Evolutionary conservation across 2,888 invertebrate species (phyloP).

Genomic region (Stenolophus ochropezus): DNA sequence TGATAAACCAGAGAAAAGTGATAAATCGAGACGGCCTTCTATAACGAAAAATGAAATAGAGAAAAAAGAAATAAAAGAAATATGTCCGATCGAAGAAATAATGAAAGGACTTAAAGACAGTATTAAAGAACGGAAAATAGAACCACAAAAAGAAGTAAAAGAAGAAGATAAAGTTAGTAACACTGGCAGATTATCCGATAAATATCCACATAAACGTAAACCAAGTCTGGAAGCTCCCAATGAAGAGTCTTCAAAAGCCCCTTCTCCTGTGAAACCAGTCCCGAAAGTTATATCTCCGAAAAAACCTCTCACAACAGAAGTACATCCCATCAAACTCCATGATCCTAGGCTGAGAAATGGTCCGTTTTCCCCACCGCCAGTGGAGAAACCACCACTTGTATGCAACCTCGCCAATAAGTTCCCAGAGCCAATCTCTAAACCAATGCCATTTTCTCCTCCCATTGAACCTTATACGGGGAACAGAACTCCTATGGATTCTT

Average conservation of each 20-base stretch:
- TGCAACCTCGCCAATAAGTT: neutral
- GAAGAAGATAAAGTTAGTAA: neutral
- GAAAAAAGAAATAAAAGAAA: neutral
- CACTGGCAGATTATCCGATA: slow-evolving; percentile 44
- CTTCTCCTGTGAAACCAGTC: too few species aligned
- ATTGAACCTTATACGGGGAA: neutral
- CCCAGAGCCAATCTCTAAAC: neutral
- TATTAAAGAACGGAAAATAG: neutral
- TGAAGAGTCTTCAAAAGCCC: neutral
- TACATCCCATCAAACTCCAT: slow-evolving; percentile 46
- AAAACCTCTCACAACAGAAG: slow-evolving; percentile 9
- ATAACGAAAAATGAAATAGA: slow-evolving; percentile 18
- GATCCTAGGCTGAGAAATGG: slow-evolving; percentile 34
- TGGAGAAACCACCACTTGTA: neutral
- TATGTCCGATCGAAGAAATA: slow-evolving; percentile 3
- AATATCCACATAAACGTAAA: slow-evolving; percentile 57
- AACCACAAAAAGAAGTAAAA: neutral
- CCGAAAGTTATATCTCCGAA: slow-evolving; percentile 6
- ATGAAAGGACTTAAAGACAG: slow-evolving; percentile 43
- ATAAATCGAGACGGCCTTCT: slow-evolving; percentile 1
- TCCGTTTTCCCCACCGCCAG: neutral
- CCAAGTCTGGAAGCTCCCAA: slow-evolving; percentile 16
- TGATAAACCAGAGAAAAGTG: too few species aligned
- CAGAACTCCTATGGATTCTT: slow-evolving; percentile 47
- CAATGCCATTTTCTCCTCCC: neutral